A percentile compares a stretch with the other conserved stretches of the same genome.
These are phyloP conservation scores for Eurypyga helias DNA, from an alignment of 2,113 vertebrate genomes.

Conservation along the genomic window DNA sequence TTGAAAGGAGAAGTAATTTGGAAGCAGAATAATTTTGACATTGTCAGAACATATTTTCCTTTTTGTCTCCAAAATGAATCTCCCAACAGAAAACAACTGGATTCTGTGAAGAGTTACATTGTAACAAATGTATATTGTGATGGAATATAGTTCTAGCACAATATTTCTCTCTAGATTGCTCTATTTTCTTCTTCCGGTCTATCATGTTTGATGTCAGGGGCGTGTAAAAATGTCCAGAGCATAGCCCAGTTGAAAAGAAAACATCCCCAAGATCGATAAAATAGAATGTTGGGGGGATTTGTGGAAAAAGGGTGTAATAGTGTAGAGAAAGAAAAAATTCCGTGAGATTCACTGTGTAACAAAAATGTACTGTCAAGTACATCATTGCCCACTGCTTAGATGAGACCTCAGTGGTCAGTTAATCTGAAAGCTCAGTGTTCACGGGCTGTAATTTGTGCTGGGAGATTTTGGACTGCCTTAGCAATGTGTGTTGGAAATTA, in stretches of 20 bases:
- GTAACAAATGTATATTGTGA: not conserved
- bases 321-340: not conserved
- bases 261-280: not conserved
- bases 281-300: not conserved
- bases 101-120: not conserved
- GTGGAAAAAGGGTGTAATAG: not conserved
- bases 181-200: not conserved
- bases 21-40: slow-evolving; percentile 34
- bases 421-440: not conserved
- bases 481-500: not conserved
- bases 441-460: not conserved
- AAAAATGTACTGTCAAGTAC: not conserved
- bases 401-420: not conserved
- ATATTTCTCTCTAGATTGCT: not conserved
- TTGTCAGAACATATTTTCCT: slow-evolving; percentile 3
- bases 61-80: not conserved
- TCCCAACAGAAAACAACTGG: not conserved
- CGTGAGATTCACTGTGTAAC: not conserved
- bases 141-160: not conserved
- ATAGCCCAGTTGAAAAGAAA: not conserved
- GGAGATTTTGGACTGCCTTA: not conserved
- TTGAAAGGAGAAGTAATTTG: slow-evolving; percentile 14
- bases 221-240: not conserved
- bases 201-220: not conserved
- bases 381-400: not conserved